phyloP scores from a whole-genome alignment of 2,797 vertebrate species.

The Salmo trutta region DNA sequence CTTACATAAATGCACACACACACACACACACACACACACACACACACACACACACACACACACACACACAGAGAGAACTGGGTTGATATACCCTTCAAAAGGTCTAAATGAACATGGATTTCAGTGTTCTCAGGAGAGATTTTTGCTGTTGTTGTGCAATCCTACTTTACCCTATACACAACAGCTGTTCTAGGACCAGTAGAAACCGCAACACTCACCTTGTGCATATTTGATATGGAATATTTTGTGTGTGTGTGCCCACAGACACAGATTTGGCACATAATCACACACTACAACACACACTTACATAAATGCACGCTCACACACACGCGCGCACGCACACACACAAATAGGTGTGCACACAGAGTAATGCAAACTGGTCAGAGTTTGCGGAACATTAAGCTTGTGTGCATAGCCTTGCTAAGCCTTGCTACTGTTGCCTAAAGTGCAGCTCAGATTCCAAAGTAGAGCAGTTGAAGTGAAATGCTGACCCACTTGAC shows the following conservation, averaged over 20 bases:
- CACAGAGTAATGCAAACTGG: constrained; percentile 16
- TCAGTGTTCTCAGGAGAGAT: no score
- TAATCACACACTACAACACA: no score
- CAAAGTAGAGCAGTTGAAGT: constrained; percentile 45
- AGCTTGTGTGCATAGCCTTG: constrained; percentile 10
- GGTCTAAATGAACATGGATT: no score
- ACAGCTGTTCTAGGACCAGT: no score
- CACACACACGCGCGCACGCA: background rate
- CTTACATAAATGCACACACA: background rate
- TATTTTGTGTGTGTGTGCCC: background rate
- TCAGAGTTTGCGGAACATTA: constrained; percentile 19
- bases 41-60: background rate
- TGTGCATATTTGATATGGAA: no score
- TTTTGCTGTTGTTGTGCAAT: no score
- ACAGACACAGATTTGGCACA: background rate
- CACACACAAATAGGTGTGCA: background rate
- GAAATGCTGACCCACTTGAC: constrained; percentile 67
- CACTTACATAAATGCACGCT: background rate
- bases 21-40: background rate
- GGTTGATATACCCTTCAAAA: no score
- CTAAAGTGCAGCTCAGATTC: constrained; percentile 24
- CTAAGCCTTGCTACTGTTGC: constrained; percentile 19
- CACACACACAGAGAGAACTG: no score
- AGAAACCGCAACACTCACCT: no score
- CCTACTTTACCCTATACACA: no score